Conservation (phyloP, 2,113 vertebrate species). For the Corythaixoides concolor region DNA sequence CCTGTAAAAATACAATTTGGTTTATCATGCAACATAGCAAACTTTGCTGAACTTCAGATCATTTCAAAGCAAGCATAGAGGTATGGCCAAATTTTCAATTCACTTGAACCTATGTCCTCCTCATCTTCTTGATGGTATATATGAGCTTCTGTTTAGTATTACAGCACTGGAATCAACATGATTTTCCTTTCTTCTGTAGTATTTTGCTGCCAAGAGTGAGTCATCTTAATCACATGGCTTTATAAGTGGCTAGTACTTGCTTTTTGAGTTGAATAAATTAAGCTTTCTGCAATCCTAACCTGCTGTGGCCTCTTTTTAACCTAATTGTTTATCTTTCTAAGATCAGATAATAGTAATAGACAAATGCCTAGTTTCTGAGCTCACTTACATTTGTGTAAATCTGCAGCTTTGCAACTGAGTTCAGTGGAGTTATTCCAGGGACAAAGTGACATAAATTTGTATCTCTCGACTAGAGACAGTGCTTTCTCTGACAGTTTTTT, state of each 20-base stretch:
- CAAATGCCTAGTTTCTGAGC: not conserved
- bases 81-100: not conserved
- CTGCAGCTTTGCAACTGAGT: not conserved
- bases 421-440: not conserved
- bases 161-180: not conserved
- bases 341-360: not conserved
- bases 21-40: not conserved
- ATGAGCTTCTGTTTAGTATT: not conserved
- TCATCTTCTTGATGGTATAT: not conserved
- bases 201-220: not conserved
- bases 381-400: not conserved
- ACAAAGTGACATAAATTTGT: not conserved
- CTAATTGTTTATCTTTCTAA: not conserved
- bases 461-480: not conserved
- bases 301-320: not conserved
- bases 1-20: not conserved
- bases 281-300: not conserved
- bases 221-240: not conserved
- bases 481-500: not conserved
- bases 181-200: not conserved
- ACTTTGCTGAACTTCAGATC: not conserved
- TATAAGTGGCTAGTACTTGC: not conserved
- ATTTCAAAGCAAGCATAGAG: not conserved
- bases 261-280: slow-evolving; percentile 12
- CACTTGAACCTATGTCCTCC: not conserved